Percentiles rank a stretch among this genome's conserved stretches.
Conservation (phyloP, 1,140 invertebrate species). For the Maconellicoccus hirsutus region DNA sequence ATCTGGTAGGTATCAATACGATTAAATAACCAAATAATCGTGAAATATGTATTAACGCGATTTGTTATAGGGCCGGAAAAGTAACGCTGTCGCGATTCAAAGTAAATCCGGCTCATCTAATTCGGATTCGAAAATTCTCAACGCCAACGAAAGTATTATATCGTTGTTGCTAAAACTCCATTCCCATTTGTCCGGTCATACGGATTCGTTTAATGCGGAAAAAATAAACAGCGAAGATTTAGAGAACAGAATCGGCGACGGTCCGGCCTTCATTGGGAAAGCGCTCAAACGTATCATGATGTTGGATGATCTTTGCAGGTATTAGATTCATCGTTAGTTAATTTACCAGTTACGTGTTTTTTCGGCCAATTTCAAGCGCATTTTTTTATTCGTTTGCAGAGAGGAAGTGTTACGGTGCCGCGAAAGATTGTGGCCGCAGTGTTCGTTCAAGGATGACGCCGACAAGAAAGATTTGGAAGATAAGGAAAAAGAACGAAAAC, state of each 20-base stretch:
- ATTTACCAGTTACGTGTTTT: not conserved
- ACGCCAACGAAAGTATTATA: slow-evolving; percentile 73
- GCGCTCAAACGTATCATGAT: slow-evolving; percentile 58
- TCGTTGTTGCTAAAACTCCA: slow-evolving; percentile 85
- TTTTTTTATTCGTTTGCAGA: slow-evolving; percentile 32
- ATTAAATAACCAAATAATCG: too few species aligned
- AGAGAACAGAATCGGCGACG: slow-evolving; percentile 65
- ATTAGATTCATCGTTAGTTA: not conserved
- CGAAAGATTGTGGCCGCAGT: slow-evolving; percentile 58
- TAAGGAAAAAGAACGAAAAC: slow-evolving; percentile 62
- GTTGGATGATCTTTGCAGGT: slow-evolving; percentile 51
- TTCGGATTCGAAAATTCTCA: not conserved
- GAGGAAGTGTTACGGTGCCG: slow-evolving; percentile 53
- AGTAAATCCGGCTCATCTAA: not conserved
- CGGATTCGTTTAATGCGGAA: slow-evolving; percentile 63
- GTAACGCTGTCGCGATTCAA: not conserved
- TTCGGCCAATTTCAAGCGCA: slow-evolving; percentile 3
- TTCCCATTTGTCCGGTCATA: slow-evolving; percentile 69
- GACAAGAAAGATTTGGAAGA: slow-evolving; percentile 57
- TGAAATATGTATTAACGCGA: too few species aligned
- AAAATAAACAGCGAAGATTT: slow-evolving; percentile 33
- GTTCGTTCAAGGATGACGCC: slow-evolving; percentile 58
- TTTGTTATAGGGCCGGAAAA: not conserved
- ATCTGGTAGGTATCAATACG: not conserved
- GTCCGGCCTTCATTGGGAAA: slow-evolving; percentile 70